These are phyloP conservation scores for Oncorhynchus nerka DNA, from an alignment of 2,113 vertebrate species.

Conservation along the genomic window DNA sequence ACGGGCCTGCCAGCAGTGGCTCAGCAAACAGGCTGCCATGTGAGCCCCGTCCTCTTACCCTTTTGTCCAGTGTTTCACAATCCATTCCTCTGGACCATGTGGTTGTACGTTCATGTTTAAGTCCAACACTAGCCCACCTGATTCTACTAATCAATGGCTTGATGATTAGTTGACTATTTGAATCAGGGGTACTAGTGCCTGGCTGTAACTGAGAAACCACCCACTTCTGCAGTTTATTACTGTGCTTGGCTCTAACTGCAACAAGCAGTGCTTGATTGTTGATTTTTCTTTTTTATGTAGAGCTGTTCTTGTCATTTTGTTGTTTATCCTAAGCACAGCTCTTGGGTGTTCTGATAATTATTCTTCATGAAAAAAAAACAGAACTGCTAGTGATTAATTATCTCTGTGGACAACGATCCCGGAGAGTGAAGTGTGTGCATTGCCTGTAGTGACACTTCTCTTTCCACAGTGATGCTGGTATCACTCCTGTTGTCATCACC, in stretches of 20 bases:
- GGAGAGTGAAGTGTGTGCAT: slow-evolving; percentile 8
- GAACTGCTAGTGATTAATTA: slow-evolving; percentile 33
- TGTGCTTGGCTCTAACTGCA: neutral
- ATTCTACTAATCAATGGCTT: no score
- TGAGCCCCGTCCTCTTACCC: slow-evolving; percentile 54
- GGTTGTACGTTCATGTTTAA: no score
- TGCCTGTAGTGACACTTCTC: slow-evolving; percentile 33
- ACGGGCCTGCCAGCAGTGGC: slow-evolving; percentile 96
- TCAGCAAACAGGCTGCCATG: slow-evolving; percentile 95
- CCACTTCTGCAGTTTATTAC: slow-evolving; percentile 7
- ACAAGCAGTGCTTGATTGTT: slow-evolving; percentile 15
- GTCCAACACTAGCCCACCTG: no score
- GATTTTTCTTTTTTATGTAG: neutral
- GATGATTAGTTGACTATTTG: no score
- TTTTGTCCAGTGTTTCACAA: neutral
- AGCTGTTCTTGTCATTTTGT: slow-evolving; percentile 7
- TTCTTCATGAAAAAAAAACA: neutral
- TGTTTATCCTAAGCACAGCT: slow-evolving; percentile 13
- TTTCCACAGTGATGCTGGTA: slow-evolving; percentile 87
- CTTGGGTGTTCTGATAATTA: slow-evolving; percentile 37
- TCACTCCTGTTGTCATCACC: slow-evolving; percentile 85
- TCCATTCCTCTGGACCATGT: no score
- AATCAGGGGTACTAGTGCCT: neutral
- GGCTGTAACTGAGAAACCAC: neutral
- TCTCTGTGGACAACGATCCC: slow-evolving; percentile 36